Evolutionary conservation across 2,113 vertebrate genomes (phyloP), one percentile per base, ranked within the genome.

Genomic region (Oenanthe oenanthe): DNA sequence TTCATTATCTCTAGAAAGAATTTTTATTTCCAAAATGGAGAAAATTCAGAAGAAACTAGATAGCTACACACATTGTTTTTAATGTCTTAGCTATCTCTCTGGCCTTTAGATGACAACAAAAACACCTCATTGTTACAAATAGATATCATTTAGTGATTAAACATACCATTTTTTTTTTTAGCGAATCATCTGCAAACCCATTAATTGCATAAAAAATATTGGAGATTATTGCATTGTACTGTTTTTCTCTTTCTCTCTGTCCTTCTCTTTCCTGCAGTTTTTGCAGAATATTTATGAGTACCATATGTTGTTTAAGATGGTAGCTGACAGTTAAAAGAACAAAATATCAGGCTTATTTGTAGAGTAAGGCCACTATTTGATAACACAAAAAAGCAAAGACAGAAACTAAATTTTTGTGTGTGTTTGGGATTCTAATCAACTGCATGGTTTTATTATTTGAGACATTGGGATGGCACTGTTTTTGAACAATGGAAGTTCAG

Each of bases 221-320:
- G 47, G 58, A 87, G 78, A 87, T 88, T 3, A 72, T 22, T 85
- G 91, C 85, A 87, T 91, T 94, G 93, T 81, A 67, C 74, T 94
- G 89, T 71, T 81, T 91, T 54, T 82, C 29, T 93, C 57, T 87
- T 70, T 90, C n/a, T 93, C 62, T 89, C 73, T 97, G 36, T 85
- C 79, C 93, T 88, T 97, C n/a, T 90, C 63, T 95, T 91, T 62
- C 90, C 74, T 83, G 76, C 65, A 88, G 43, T 95, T 90, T 95
- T 36, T 94, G 84, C 92, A 92, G 92, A 83, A 66, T 94, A 48
- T 58, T 90, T 92, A 72, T 17, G 25, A 92, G 76, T 77, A 80
- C 77, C 32, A 36, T 76, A 61, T 85, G 68, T 56, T 91, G 65
- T 80, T 94, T 94, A 92, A 93, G 45, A 68, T 71, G 38, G 63